These are phyloP conservation scores for Triplophysa yarkandensis DNA, from an alignment of 2,797 vertebrate species.

Conservation along the genomic window DNA sequence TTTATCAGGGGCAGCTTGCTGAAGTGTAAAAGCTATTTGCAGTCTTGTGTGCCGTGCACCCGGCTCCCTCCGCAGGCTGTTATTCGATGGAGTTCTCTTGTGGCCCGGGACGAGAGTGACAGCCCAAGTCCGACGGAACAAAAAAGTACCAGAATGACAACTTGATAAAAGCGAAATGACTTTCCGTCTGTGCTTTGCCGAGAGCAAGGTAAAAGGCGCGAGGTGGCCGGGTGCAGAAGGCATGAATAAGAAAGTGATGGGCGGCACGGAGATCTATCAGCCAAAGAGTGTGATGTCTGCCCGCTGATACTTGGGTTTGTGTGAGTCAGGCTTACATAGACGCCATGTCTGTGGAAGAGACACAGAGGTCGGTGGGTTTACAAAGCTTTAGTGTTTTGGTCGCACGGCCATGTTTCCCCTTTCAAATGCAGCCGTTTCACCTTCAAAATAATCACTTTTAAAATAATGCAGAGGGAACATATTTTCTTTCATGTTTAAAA, in stretches of 20 bases:
- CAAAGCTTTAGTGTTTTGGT: constrained; percentile 66
- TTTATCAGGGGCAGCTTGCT: constrained; percentile 62
- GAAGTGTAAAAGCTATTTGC: constrained; percentile 63
- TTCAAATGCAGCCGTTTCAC: constrained; percentile 49
- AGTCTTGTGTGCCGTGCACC: constrained; percentile 59
- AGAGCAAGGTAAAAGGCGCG: constrained; percentile 58
- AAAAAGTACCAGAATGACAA: constrained; percentile 71
- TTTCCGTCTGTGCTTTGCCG: constrained; percentile 69
- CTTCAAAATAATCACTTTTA: constrained; percentile 39
- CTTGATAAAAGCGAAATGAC: constrained; percentile 75
- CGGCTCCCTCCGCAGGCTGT: constrained; percentile 65
- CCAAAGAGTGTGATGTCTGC: constrained; percentile 42
- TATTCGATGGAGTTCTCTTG: constrained; percentile 54
- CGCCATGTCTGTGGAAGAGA: constrained; percentile 51
- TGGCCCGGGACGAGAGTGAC: constrained; percentile 51
- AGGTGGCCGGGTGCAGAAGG: constrained; percentile 44
- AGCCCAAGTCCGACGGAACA: constrained; percentile 63
- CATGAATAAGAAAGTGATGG: constrained; percentile 51
- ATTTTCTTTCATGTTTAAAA: neutral
- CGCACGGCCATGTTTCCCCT: constrained; percentile 63
- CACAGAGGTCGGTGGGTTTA: constrained; percentile 74
- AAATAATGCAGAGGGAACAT: neutral
- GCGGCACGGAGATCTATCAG: constrained; percentile 27
- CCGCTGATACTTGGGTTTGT: constrained; percentile 52
- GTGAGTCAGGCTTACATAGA: constrained; percentile 49